Conservation (phyloP, 2,113 vertebrate genomes). For the Uropsilus gracilis region DNA sequence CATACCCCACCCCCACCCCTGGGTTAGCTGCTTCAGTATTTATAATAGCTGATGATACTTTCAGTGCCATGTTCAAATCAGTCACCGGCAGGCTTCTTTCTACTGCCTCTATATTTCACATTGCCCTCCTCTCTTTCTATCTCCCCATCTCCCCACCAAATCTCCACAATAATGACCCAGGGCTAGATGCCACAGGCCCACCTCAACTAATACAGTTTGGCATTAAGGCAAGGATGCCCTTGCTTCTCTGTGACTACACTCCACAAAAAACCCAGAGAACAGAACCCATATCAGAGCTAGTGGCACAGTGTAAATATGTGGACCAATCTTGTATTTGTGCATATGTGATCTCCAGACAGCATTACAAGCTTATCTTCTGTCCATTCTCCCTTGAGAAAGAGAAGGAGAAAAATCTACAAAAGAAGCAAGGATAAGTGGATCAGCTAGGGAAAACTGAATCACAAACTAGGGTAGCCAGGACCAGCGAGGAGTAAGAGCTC, state of each 20-base stretch:
- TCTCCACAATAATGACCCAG: background rate
- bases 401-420: background rate
- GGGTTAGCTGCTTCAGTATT: background rate
- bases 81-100: background rate
- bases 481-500: background rate
- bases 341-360: background rate
- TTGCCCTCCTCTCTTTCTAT: background rate
- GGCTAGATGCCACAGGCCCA: background rate
- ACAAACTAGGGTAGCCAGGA: background rate
- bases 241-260: background rate
- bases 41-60: background rate
- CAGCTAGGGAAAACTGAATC: background rate
- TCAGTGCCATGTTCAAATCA: background rate
- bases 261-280: background rate
- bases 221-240: background rate
- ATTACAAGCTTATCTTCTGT: background rate
- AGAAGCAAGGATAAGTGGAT: background rate
- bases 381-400: background rate
- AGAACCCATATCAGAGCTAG: background rate
- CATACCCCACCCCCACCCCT: background rate
- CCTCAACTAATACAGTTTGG: background rate
- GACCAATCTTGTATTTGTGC: background rate
- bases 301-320: background rate
- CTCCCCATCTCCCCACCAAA: background rate
- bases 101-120: background rate